These are phyloP conservation scores for Callyntrura sp. DNA, from an alignment of 2,888 invertebrate genomes.

Conservation along the genomic window DNA sequence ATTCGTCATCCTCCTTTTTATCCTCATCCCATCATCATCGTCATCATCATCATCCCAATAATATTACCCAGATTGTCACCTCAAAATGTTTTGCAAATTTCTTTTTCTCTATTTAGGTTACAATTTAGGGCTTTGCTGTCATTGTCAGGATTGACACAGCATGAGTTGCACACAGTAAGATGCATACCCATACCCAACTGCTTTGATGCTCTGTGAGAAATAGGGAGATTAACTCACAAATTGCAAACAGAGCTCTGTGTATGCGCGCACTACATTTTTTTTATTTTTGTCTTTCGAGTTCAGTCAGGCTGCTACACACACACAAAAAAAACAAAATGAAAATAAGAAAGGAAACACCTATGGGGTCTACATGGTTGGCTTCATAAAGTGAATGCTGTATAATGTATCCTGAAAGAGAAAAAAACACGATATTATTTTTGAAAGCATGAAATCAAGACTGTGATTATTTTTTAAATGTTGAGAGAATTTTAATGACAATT, in stretches of 20 bases:
- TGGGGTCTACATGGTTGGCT: background rate
- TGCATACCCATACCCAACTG: too few species aligned
- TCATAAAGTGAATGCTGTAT: background rate
- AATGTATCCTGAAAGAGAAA: too few species aligned
- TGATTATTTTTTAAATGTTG: slow-evolving; percentile 32
- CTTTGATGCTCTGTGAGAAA: too few species aligned
- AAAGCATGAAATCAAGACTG: slow-evolving; percentile 18
- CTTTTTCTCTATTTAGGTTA: slow-evolving; percentile 19
- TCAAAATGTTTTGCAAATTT: background rate
- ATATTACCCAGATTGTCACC: background rate
- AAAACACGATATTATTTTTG: too few species aligned
- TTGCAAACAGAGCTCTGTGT: too few species aligned
- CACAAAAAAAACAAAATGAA: background rate
- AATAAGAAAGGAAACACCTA: background rate
- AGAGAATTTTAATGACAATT: background rate
- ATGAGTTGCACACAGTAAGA: background rate
- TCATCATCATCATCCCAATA: background rate
- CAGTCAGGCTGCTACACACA: background rate
- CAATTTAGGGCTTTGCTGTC: background rate
- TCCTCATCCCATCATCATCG: too few species aligned
- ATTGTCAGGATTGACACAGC: background rate
- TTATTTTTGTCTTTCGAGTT: background rate
- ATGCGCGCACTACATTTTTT: too few species aligned
- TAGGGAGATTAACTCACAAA: too few species aligned
- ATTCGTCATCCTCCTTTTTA: too few species aligned